Evolutionary conservation across 2,797 vertebrate genomes (phyloP).

Genomic region (Anabacerthia variegaticeps): DNA sequence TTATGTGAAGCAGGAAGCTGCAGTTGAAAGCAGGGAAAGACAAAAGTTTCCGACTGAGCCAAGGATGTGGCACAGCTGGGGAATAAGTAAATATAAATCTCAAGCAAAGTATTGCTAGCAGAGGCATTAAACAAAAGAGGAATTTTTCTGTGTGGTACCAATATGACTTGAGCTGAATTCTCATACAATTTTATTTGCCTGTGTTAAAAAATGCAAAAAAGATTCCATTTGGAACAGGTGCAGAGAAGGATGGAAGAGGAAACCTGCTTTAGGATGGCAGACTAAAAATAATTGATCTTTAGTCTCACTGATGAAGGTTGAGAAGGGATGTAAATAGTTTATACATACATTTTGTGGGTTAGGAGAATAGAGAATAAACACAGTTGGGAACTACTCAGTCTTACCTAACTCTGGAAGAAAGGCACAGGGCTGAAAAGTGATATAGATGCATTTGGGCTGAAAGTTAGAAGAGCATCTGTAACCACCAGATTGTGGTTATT

Average conservation of each 20-base stretch:
- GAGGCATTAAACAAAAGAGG: conserved; percentile 7
- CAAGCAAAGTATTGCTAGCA: neutral
- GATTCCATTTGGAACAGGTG: neutral
- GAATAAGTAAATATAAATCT: conserved; percentile 54
- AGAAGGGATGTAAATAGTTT: neutral
- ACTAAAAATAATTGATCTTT: neutral
- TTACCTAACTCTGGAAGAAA: neutral
- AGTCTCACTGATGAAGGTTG: neutral
- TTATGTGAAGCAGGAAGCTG: conserved; percentile 62
- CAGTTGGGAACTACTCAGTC: neutral
- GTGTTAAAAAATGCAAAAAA: neutral
- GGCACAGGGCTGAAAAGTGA: neutral
- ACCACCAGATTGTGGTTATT: neutral
- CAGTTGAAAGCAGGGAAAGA: conserved; percentile 56
- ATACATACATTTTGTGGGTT: neutral
- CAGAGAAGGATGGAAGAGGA: neutral
- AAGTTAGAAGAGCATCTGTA: neutral
- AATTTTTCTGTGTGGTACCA: neutral
- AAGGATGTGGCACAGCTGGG: conserved; percentile 62
- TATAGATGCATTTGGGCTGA: neutral
- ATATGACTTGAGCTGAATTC: neutral
- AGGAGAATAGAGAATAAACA: neutral
- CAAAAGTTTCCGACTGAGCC: conserved; percentile 55
- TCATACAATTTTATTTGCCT: neutral
- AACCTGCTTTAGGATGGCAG: neutral